Conservation (phyloP, 2,888 invertebrate genomes). For the Lissonota sp. region DNA sequence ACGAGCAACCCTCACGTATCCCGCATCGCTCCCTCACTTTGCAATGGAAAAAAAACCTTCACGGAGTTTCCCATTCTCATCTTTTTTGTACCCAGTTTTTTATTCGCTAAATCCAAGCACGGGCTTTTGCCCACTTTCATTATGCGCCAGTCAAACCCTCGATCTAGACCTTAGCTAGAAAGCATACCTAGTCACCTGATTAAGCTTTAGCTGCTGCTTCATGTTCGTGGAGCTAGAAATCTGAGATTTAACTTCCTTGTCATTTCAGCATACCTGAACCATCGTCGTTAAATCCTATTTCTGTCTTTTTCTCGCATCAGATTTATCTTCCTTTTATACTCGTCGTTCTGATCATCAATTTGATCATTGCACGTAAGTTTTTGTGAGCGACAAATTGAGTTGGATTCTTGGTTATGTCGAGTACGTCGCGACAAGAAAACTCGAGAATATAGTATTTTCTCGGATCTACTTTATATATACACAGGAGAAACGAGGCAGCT, state of each 20-base stretch:
- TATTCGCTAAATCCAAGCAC: slow-evolving; percentile 62
- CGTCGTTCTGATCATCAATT: neutral
- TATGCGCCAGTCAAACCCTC: slow-evolving; percentile 47
- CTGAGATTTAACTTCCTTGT: slow-evolving; percentile 26
- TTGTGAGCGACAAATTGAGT: neutral
- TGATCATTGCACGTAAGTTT: neutral
- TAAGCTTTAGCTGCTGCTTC: neutral
- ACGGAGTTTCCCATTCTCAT: slow-evolving; percentile 33
- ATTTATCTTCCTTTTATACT: slow-evolving; percentile 9
- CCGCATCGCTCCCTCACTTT: slow-evolving; percentile 62
- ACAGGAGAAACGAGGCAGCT: slow-evolving; percentile 14
- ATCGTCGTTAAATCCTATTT: slow-evolving; percentile 2
- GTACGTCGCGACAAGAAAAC: neutral
- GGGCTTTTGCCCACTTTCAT: slow-evolving; percentile 67
- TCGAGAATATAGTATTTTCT: slow-evolving; percentile 10
- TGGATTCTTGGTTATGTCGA: slow-evolving; percentile 1
- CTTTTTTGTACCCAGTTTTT: slow-evolving; percentile 29
- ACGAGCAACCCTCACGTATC: slow-evolving; percentile 65
- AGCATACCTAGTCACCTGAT: slow-evolving; percentile 4
- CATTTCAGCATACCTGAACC: slow-evolving; percentile 14
- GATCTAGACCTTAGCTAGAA: neutral
- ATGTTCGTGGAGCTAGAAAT: slow-evolving; percentile 6
- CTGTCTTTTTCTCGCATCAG: slow-evolving; percentile 10
- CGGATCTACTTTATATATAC: neutral
- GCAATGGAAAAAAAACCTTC: slow-evolving; percentile 41